A percentile compares a stretch with the other conserved stretches of the same genome.
phyloP scores from a whole-genome alignment of 2,888 invertebrate species.

The Morpho achilles region DNA sequence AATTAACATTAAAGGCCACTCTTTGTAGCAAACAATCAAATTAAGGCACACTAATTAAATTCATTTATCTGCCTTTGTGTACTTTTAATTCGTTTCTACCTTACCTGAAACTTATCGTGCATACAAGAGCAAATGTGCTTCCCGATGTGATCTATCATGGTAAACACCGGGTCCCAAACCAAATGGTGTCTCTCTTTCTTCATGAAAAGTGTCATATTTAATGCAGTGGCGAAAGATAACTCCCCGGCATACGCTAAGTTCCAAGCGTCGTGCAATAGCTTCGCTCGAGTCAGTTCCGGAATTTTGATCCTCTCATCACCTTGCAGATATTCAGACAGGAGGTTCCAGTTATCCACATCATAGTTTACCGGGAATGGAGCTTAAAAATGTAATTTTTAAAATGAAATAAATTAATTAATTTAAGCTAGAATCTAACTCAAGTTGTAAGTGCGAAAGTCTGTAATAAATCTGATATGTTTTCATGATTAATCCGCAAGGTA shows the following conservation, averaged over 20 bases:
- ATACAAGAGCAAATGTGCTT: constrained; percentile 82
- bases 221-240: constrained; percentile 85
- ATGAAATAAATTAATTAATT: no score
- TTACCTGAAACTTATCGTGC: constrained; percentile 86
- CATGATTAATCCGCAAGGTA: no score
- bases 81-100: constrained; percentile 11
- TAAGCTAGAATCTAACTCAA: no score
- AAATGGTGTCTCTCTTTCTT: constrained; percentile 85
- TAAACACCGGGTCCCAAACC: constrained; percentile 91
- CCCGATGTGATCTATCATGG: constrained; percentile 89
- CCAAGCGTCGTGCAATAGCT: constrained; percentile 88
- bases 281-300: constrained; percentile 86
- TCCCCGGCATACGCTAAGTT: constrained; percentile 89
- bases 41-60: no score
- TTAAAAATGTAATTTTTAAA: constrained; percentile 35
- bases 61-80: not conserved
- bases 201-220: constrained; percentile 89
- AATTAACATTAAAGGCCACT: no score
- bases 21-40: no score
- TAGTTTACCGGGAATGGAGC: constrained; percentile 92
- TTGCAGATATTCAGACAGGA: constrained; percentile 82
- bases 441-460: no score
- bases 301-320: constrained; percentile 75
- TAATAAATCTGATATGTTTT: no score
- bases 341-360: constrained; percentile 87